A percentile compares a stretch with the other conserved stretches of the same genome.
phyloP scores from a whole-genome alignment of 2,113 vertebrate species.

The Rallus limicola region DNA sequence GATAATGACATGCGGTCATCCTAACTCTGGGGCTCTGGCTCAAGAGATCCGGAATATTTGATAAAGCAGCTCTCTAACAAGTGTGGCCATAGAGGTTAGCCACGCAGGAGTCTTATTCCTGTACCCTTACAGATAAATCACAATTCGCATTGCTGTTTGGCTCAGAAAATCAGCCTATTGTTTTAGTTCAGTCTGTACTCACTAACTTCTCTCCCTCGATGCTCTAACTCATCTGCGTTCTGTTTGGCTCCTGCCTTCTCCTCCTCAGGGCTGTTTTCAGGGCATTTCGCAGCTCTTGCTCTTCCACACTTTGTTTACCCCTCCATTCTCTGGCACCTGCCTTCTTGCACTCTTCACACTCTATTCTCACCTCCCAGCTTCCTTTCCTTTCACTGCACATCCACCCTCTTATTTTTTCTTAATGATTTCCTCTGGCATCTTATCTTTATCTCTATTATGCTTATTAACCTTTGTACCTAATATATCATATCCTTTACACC shows the following conservation, averaged over 20 bases:
- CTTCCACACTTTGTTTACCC: neutral
- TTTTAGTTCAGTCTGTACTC: neutral
- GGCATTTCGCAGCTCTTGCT: neutral
- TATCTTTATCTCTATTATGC: neutral
- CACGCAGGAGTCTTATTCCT: neutral
- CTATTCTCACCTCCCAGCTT: neutral
- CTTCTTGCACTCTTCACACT: neutral
- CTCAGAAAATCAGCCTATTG: neutral
- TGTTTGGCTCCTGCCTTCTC: neutral
- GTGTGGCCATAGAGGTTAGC: neutral
- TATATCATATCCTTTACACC: neutral
- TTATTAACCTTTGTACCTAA: neutral
- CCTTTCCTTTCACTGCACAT: neutral
- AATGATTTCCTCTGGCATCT: neutral
- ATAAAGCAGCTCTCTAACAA: neutral
- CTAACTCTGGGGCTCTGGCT: slow-evolving; percentile 4
- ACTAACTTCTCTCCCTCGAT: neutral
- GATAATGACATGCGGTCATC: neutral
- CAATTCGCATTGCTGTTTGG: neutral
- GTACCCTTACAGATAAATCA: neutral
- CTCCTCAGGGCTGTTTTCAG: neutral
- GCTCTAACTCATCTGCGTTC: neutral
- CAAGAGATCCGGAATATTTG: neutral
- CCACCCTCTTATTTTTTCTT: neutral
- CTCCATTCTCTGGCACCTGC: neutral